Conservation (phyloP, 2,888 invertebrate genomes). For the Agrotis exclamationis region DNA sequence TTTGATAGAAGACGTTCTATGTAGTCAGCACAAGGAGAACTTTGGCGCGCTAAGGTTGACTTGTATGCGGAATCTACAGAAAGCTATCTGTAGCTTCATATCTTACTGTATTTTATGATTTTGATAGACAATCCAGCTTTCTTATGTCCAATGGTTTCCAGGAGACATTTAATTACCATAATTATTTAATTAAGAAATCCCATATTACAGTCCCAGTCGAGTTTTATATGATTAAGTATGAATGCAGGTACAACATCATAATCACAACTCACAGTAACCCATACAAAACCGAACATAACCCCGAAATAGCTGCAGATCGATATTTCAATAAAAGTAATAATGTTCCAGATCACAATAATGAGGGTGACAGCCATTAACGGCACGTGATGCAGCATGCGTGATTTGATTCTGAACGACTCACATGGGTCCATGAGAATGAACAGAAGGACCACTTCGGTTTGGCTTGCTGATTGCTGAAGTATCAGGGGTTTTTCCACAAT, state of each 20-base stretch:
- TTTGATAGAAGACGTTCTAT: too few species aligned
- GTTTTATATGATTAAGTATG: neutral
- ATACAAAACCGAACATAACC: constrained; percentile 29
- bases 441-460: constrained; percentile 31
- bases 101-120: too few species aligned
- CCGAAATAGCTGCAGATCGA: constrained; percentile 51
- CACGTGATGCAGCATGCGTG: constrained; percentile 84
- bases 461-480: neutral
- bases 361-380: constrained; percentile 77
- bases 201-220: too few species aligned
- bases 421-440: constrained; percentile 58
- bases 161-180: too few species aligned
- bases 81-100: too few species aligned
- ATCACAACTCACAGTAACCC: neutral
- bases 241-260: neutral
- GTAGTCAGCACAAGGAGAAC: too few species aligned
- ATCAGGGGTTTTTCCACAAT: neutral
- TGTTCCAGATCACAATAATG: constrained; percentile 67
- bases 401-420: constrained; percentile 73
- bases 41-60: too few species aligned
- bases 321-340: constrained; percentile 65
- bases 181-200: too few species aligned
- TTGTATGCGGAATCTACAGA: too few species aligned
- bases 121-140: too few species aligned
- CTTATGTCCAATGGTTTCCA: too few species aligned